Evolutionary conservation across 2,888 invertebrate genomes (phyloP).

Genomic region (Oxycera nigricornis): DNA sequence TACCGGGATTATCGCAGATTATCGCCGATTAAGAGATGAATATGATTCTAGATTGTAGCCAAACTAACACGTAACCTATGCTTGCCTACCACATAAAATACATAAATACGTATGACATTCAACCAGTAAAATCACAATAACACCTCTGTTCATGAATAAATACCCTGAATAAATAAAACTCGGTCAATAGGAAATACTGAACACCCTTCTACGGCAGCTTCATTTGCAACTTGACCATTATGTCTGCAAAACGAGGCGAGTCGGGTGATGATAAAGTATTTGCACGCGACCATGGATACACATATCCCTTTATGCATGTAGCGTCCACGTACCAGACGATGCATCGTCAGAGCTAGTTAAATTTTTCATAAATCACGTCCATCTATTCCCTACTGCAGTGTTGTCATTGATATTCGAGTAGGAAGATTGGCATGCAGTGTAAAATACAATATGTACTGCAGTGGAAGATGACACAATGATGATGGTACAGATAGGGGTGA

Average conservation of each 20-base stretch:
- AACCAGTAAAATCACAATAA: background rate
- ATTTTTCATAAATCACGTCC: slow-evolving; percentile 39
- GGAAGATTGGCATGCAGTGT: background rate
- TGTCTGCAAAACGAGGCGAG: background rate
- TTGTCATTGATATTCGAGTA: background rate
- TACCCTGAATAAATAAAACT: background rate
- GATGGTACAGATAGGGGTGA: background rate
- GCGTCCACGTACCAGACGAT: background rate
- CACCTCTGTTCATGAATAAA: background rate
- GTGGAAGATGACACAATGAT: background rate
- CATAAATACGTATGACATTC: background rate
- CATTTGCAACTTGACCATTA: background rate
- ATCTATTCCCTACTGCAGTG: slow-evolving; percentile 19
- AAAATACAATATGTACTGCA: slow-evolving; percentile 27
- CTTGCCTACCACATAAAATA: too few species aligned
- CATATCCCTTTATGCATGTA: background rate
- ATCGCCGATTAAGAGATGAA: too few species aligned
- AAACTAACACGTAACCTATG: too few species aligned
- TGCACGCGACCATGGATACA: slow-evolving; percentile 11
- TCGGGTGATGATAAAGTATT: slow-evolving; percentile 13
- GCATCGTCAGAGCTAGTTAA: slow-evolving; percentile 7
- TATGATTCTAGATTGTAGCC: too few species aligned
- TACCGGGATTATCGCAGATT: too few species aligned
- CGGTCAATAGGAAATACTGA: slow-evolving; percentile 13
- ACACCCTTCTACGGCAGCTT: background rate